These are phyloP conservation scores for Steatornis caripensis DNA, from an alignment of 2,113 vertebrate species.

Conservation along the genomic window DNA sequence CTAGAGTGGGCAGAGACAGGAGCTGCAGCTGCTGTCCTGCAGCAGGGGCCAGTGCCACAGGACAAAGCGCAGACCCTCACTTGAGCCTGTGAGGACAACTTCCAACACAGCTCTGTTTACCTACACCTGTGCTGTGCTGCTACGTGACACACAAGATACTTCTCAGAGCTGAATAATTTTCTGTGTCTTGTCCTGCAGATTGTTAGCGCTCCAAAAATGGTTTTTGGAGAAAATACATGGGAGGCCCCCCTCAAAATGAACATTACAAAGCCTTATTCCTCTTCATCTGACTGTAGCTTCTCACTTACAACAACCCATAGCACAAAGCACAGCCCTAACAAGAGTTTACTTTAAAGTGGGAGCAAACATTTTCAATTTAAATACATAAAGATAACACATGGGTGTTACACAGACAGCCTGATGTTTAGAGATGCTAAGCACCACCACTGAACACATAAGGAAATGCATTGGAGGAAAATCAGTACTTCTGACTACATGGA, in stretches of 20 bases:
- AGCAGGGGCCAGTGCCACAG: accelerated
- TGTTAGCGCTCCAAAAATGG: background rate
- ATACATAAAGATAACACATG: background rate
- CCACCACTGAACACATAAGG: background rate
- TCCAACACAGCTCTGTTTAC: background rate
- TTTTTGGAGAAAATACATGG: background rate
- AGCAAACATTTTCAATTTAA: background rate
- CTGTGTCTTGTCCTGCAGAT: background rate
- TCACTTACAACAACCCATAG: background rate
- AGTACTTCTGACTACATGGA: background rate
- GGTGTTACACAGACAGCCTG: background rate
- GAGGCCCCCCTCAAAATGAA: background rate
- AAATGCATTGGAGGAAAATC: background rate
- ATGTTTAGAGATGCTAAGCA: background rate
- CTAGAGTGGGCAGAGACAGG: background rate
- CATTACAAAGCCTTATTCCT: background rate
- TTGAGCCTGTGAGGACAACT: accelerated
- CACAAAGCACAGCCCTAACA: background rate
- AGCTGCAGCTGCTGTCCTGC: background rate
- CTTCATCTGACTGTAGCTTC: background rate
- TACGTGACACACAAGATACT: background rate
- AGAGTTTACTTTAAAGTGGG: background rate
- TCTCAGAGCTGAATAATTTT: background rate
- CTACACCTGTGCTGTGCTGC: background rate
- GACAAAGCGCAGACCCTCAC: accelerated